Conservation (phyloP, 2,888 invertebrate genomes). For the Incurvaria masculella region DNA sequence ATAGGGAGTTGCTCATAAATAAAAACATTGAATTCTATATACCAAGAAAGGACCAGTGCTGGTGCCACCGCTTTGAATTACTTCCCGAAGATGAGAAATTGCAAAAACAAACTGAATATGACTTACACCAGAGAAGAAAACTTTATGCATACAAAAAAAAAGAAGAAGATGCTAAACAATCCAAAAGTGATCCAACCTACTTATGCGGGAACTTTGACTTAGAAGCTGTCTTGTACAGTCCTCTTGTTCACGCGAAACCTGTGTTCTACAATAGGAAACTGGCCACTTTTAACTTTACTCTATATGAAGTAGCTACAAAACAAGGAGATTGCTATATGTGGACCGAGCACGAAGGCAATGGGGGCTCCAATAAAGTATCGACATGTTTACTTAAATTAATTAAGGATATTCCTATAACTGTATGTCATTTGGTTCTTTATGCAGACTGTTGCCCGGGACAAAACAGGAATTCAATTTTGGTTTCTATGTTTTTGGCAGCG, state of each 20-base stretch:
- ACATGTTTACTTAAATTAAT: slow-evolving; percentile 11
- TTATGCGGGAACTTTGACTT: slow-evolving; percentile 12
- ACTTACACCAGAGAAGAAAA: background rate
- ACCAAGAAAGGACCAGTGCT: background rate
- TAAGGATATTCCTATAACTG: slow-evolving; percentile 3
- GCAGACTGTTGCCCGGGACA: slow-evolving; percentile 3
- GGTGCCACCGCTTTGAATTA: background rate
- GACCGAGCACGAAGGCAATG: slow-evolving; percentile 17
- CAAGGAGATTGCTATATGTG: slow-evolving; percentile 18
- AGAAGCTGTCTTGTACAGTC: slow-evolving; percentile 14
- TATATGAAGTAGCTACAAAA: slow-evolving; percentile 12
- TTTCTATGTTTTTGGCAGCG: slow-evolving; percentile 4
- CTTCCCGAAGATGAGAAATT: background rate
- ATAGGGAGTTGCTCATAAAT: background rate
- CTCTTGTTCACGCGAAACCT: slow-evolving; percentile 9
- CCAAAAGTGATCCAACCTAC: background rate
- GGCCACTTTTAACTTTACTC: slow-evolving; percentile 17
- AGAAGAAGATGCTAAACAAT: background rate
- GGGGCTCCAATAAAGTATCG: slow-evolving; percentile 18
- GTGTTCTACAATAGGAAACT: slow-evolving; percentile 16
- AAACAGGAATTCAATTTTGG: slow-evolving; percentile 8
- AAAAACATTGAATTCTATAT: background rate
- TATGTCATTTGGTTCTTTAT: background rate
- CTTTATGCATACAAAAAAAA: background rate
- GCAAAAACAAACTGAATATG: background rate